Base-by-base conservation (phyloP, 2,888 invertebrate species). In the Rhogogaster chlorosoma region DNA sequence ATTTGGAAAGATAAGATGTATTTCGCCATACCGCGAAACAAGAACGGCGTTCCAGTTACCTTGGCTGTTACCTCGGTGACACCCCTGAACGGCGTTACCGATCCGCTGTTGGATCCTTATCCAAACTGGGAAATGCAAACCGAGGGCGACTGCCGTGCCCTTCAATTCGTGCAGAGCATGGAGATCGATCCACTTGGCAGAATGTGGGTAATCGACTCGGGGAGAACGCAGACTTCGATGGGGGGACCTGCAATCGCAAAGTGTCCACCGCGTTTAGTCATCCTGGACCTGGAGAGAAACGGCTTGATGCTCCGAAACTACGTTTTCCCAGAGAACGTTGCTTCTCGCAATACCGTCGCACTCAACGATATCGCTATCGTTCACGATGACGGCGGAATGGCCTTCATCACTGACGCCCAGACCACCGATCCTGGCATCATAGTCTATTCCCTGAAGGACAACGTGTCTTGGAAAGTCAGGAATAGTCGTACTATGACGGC, bases 281-380 rank as follows among this genome's bases (percentile, higher is more conserved):
- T 97, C 73, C 95, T 96, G 87, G 96, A 97, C 90, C 93, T 97
- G 12, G 95, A 95, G 87, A 94, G 94, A 29, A 95, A 95, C 86
- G 95, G 94, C 36, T 94, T 95, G 15, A 93, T 92, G 0, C 84
- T 93, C 0, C 86, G 95, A 77, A 95, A 94, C n/a, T 96, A 96
- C 89, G 94, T 94, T 15, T 96, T 97, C 89, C 96, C 97, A 0
- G 90, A 94, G 9, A 94, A 95, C 36, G 95, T 96, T 9, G 95
- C 95, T 0, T 94, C 95, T 32, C 93, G 93, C 0, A 94, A 95
- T 64, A 94, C 94, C 0, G 96, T 95, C 57, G 96, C 96, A 88
- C 92, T 97, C 73, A 96, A 96, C 90, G 97, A 97, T 91, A 94
- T 97, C 73, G 97, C 97, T 0, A 93, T 97, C 32, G 97, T 97